Percentiles rank a stretch among this genome's conserved stretches.
phyloP scores from a whole-genome alignment of 2,888 invertebrate genomes.

The Falcaria lacertinaria region DNA sequence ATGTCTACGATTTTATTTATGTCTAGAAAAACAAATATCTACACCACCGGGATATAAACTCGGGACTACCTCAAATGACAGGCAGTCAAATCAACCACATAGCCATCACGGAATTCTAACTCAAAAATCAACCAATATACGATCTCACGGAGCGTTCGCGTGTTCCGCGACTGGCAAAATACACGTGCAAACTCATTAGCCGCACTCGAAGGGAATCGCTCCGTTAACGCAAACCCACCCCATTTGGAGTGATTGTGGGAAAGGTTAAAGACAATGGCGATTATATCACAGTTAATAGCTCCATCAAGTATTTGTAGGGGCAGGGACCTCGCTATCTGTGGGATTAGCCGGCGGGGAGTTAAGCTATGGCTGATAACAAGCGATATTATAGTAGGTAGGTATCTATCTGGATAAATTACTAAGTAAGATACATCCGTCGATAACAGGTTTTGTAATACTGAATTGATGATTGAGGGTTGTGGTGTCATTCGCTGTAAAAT shows the following conservation, averaged over 20 bases:
- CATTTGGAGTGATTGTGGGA: constrained; percentile 63
- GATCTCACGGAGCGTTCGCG: too few species aligned
- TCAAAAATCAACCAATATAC: too few species aligned
- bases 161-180: too few species aligned
- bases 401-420: constrained; percentile 12
- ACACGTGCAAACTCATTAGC: not conserved
- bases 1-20: too few species aligned
- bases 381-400: constrained; percentile 13
- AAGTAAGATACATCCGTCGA: constrained; percentile 4
- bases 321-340: constrained; percentile 42
- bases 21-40: too few species aligned
- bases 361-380: constrained; percentile 29
- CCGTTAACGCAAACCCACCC: constrained; percentile 19
- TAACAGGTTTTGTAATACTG: not conserved
- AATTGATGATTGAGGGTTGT: too few species aligned
- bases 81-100: too few species aligned
- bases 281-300: constrained; percentile 72
- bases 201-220: not conserved
- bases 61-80: too few species aligned
- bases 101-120: too few species aligned
- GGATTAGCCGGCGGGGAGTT: constrained; percentile 52
- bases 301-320: constrained; percentile 46
- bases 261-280: constrained; percentile 73
- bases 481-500: too few species aligned
- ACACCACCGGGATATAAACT: too few species aligned